These are phyloP conservation scores for Dorcus hopei DNA, from an alignment of 2,888 invertebrate species.

Conservation along the genomic window DNA sequence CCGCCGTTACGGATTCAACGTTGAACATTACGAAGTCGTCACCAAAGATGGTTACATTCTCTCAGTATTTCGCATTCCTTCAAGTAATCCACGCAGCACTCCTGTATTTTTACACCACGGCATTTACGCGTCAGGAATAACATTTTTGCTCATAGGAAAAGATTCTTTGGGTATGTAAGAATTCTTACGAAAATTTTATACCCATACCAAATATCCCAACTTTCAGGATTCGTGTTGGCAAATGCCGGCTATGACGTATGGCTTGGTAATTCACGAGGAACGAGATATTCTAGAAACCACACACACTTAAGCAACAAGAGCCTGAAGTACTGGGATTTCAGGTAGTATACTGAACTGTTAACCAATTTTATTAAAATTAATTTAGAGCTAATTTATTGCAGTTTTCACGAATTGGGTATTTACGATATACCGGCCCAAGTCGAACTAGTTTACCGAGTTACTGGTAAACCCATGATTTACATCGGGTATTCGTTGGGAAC, in stretches of 20 bases:
- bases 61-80: conserved; percentile 43
- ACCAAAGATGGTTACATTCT: conserved; percentile 49
- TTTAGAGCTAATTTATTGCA: conserved; percentile 4
- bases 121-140: conserved; percentile 37
- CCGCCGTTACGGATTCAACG: conserved; percentile 40
- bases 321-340: conserved; percentile 30
- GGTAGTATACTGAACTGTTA: conserved; percentile 6
- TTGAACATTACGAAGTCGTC: conserved; percentile 44
- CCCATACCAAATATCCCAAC: not conserved
- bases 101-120: conserved; percentile 44
- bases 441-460: conserved; percentile 18
- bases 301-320: conserved; percentile 20
- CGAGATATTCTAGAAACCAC: conserved; percentile 29
- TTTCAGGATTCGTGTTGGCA: conserved; percentile 45
- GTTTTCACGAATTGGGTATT: conserved; percentile 25
- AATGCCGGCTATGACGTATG: conserved; percentile 52
- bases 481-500: conserved; percentile 86
- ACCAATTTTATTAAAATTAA: no score
- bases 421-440: conserved; percentile 23
- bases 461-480: conserved; percentile 54
- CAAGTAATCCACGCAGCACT: conserved; percentile 30
- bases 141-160: conserved; percentile 39
- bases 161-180: conserved; percentile 39
- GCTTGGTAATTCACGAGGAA: conserved; percentile 48
- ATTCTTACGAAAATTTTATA: not conserved